These are phyloP conservation scores for Andrena bucephala DNA, from an alignment of 2,888 invertebrate genomes.

Conservation along the genomic window DNA sequence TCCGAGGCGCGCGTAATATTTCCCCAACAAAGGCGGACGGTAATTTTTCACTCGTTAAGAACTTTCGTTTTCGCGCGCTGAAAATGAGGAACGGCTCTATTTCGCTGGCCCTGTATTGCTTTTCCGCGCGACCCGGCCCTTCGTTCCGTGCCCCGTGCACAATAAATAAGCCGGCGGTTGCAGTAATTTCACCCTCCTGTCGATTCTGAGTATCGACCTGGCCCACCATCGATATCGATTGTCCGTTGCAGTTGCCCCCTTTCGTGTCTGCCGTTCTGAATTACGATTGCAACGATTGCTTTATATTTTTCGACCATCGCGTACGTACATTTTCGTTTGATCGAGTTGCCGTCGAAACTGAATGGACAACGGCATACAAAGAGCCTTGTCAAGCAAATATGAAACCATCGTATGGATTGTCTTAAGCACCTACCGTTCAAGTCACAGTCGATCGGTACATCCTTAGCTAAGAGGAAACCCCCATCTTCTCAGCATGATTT, in stretches of 20 bases:
- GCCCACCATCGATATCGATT: constrained; percentile 62
- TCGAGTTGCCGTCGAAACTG: constrained; percentile 17
- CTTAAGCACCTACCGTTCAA: too few species aligned
- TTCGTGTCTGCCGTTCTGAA: constrained; percentile 34
- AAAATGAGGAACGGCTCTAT: constrained; percentile 67
- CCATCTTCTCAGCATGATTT: too few species aligned
- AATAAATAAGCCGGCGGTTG: constrained; percentile 76
- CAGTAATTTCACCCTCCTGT: constrained; percentile 61
- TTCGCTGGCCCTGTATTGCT: constrained; percentile 41
- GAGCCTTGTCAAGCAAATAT: too few species aligned
- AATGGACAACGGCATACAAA: constrained; percentile 3
- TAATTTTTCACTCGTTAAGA: constrained; percentile 68
- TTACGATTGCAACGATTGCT: constrained; percentile 57
- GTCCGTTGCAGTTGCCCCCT: constrained; percentile 46
- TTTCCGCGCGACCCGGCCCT: constrained; percentile 64
- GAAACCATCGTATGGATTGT: too few species aligned
- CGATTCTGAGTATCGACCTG: constrained; percentile 61
- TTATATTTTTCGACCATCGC: constrained; percentile 28
- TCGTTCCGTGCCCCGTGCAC: constrained; percentile 66
- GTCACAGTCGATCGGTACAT: too few species aligned
- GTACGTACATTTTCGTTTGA: constrained; percentile 29
- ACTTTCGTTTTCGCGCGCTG: constrained; percentile 41
- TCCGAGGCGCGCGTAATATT: constrained; percentile 33
- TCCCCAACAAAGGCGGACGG: constrained; percentile 6
- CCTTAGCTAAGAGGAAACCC: too few species aligned